Base-by-base conservation (phyloP, 2,888 invertebrate genomes). In the Pediacus dermestoides region DNA sequence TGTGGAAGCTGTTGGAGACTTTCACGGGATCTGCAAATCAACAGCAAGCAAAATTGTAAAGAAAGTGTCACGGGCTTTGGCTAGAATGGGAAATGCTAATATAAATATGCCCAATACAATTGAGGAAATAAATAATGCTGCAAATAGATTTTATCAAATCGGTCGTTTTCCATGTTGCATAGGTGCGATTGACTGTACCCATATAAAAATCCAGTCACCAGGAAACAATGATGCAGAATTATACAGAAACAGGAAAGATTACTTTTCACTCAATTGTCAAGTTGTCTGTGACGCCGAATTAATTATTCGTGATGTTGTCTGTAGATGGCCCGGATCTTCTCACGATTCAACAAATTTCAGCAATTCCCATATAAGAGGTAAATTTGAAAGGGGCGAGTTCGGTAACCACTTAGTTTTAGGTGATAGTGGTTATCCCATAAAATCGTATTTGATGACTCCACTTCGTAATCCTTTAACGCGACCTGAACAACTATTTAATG, bases 371-470 rank as follows among this genome's bases (percentile, higher is more conserved):
- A 10, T 45, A 11, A 36, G 27, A 18, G 30, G 48, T 6, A 30
- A 32, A 9, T 38, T 48, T 34, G 35, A 40, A 33, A 26, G 15
- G n/a, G 38, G 38, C 25, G 7, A 32, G 8, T 44, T 46, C 15
- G 32, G 42, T n/a, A 34, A 33, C 21, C 35, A 39, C 9, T 26
- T 38, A 16, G 36, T 48, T 21, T 28, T 37, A 3, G 52, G 48
- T 8, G 50, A 54, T 30, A 51, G 45, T 42, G 53, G 53, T 15
- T 57, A 54, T 42, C 44, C 52, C 3, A 15, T 55, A n/a, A 42
- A 46, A 40, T 34, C 38, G 6, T 44, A 42, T 30, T 15, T 41
- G 4, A 12, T 44, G n/a, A 41, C 44, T 11, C 44, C 44, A 10
- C 21, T 45, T 2, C 27, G 13, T 7, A 37, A 40, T 13, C 35